Evolutionary conservation across 1,140 invertebrate species (phyloP).

Genomic region (Proctacanthus coquilletti): DNA sequence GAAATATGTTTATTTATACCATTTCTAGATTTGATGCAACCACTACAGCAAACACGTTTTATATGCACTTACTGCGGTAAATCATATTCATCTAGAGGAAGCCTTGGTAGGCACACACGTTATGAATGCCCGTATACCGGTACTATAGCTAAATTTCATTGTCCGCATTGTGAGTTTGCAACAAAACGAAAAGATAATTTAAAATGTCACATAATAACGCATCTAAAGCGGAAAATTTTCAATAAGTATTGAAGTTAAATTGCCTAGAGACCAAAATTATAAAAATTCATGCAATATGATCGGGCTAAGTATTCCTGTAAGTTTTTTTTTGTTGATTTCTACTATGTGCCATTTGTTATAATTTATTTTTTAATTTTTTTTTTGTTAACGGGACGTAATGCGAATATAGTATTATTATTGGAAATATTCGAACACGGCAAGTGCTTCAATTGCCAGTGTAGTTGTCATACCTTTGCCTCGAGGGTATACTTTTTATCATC

Average conservation of each 20-base stretch:
- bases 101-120: conserved; percentile 1
- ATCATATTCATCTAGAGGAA: conserved; percentile 4
- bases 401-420: neutral
- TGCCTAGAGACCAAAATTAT: too few relatives aligned
- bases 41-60: conserved; percentile 1
- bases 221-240: conserved; percentile 3
- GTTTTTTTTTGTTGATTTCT: neutral
- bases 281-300: too few relatives aligned
- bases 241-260: too few relatives aligned
- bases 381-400: neutral
- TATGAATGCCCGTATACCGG: conserved; percentile 1
- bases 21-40: neutral
- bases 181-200: conserved; percentile 24
- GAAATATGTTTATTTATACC: neutral
- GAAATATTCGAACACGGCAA: too few relatives aligned
- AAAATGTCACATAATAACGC: conserved; percentile 11
- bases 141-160: conserved; percentile 1
- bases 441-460: too few relatives aligned
- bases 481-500: too few relatives aligned
- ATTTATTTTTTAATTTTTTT: neutral
- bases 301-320: too few relatives aligned
- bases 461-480: too few relatives aligned
- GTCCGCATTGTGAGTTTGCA: conserved; percentile 8
- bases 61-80: neutral
- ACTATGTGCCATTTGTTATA: neutral